phyloP scores from a whole-genome alignment of 2,888 invertebrate genomes.

The Maniola hyperantus region DNA sequence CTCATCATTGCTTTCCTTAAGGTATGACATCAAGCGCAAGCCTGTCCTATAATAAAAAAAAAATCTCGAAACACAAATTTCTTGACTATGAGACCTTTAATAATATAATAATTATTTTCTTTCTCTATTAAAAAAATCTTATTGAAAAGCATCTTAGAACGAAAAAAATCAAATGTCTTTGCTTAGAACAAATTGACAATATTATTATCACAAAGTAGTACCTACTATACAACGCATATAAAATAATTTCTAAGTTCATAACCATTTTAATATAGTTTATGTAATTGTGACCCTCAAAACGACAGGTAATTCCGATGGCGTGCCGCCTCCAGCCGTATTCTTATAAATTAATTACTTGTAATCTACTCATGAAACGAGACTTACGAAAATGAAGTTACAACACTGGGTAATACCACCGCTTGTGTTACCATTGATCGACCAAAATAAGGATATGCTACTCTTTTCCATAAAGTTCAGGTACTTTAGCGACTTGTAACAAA shows the following conservation, averaged over 20 bases:
- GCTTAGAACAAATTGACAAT: not conserved
- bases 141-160: too few relatives aligned
- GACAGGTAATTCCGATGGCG: conserved; percentile 61
- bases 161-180: too few relatives aligned
- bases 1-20: too few relatives aligned
- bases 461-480: not conserved
- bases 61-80: too few relatives aligned
- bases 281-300: conserved; percentile 57
- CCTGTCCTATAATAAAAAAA: too few relatives aligned
- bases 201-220: not conserved
- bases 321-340: conserved; percentile 71
- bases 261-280: conserved; percentile 15
- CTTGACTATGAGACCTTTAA: too few relatives aligned
- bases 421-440: conserved; percentile 30
- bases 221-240: not conserved
- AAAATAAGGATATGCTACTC: conserved; percentile 36
- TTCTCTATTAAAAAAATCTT: too few relatives aligned
- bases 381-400: conserved; percentile 80
- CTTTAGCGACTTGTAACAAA: too few relatives aligned
- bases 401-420: conserved; percentile 52
- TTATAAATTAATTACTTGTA: conserved; percentile 83
- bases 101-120: too few relatives aligned
- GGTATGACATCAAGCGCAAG: too few relatives aligned
- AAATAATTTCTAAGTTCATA: not conserved
- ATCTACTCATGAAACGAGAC: conserved; percentile 80